Conservation (phyloP, 2,888 invertebrate genomes). For the Nephrotoma flavescens region DNA sequence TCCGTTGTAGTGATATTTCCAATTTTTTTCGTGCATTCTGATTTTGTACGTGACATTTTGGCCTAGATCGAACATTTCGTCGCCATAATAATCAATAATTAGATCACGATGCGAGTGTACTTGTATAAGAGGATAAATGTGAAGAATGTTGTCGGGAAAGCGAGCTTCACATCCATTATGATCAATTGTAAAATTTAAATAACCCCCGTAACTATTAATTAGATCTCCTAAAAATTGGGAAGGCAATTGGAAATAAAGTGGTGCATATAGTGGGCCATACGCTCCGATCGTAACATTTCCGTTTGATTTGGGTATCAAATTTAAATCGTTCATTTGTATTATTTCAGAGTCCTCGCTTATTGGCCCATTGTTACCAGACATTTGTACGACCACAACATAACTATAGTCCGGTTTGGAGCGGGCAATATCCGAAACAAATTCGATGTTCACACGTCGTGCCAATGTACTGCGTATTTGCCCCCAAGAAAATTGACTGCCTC, state of each 20-base stretch:
- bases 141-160: constrained; percentile 39
- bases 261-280: constrained; percentile 25
- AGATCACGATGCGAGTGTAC: constrained; percentile 60
- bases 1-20: constrained; percentile 39
- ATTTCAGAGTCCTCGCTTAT: constrained; percentile 34
- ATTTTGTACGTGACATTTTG: constrained; percentile 39
- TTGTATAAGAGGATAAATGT: constrained; percentile 64
- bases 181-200: constrained; percentile 60
- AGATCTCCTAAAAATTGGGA: constrained; percentile 71
- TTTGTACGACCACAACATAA: constrained; percentile 29
- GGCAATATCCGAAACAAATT: constrained; percentile 21
- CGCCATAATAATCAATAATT: constrained; percentile 57
- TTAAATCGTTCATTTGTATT: constrained; percentile 40
- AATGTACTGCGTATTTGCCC: constrained; percentile 55
- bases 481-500: constrained; percentile 69
- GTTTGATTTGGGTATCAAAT: constrained; percentile 43
- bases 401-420: constrained; percentile 23
- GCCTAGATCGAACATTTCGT: constrained; percentile 31
- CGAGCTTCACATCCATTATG: constrained; percentile 45
- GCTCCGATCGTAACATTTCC: constrained; percentile 32
- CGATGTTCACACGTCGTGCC: constrained; percentile 34
- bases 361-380: constrained; percentile 22
- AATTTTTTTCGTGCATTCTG: constrained; percentile 61
- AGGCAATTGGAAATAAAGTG: constrained; percentile 43
- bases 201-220: constrained; percentile 83